These are phyloP conservation scores for Pandion haliaetus DNA, from an alignment of 2,113 vertebrate genomes.

Conservation along the genomic window DNA sequence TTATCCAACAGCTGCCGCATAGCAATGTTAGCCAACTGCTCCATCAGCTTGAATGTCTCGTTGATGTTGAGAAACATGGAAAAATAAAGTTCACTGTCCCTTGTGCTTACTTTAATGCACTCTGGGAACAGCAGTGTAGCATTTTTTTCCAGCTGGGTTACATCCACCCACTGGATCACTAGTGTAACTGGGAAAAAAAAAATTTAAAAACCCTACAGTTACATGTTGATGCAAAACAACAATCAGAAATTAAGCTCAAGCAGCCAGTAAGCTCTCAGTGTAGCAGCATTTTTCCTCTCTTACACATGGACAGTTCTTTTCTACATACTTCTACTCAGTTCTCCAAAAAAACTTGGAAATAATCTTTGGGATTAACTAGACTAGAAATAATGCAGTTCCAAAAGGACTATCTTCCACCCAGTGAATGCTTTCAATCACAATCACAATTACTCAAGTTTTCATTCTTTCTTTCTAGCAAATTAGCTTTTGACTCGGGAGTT, in stretches of 20 bases:
- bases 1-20: conserved; percentile 94
- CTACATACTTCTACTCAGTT: neutral
- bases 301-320: neutral
- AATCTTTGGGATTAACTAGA: neutral
- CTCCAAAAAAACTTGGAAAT: neutral
- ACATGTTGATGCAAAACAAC: neutral
- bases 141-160: conserved; percentile 93
- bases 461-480: neutral
- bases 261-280: neutral
- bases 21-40: conserved; percentile 94
- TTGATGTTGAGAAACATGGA: conserved; percentile 97
- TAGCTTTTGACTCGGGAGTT: neutral
- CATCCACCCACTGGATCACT: conserved; percentile 93
- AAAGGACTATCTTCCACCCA: neutral
- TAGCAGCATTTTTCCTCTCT: neutral
- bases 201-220: neutral
- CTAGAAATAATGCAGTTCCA: conserved; percentile 5
- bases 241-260: neutral
- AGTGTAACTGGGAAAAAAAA: conserved; percentile 80
- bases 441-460: neutral
- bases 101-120: conserved; percentile 90
- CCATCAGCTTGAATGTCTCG: conserved; percentile 97
- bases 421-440: neutral
- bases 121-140: conserved; percentile 93
- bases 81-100: conserved; percentile 89